Evolutionary conservation across 2,797 vertebrate genomes (phyloP), one percentile per base, ranked within the genome.

Genomic region (Brachyalestes nurse): DNA sequence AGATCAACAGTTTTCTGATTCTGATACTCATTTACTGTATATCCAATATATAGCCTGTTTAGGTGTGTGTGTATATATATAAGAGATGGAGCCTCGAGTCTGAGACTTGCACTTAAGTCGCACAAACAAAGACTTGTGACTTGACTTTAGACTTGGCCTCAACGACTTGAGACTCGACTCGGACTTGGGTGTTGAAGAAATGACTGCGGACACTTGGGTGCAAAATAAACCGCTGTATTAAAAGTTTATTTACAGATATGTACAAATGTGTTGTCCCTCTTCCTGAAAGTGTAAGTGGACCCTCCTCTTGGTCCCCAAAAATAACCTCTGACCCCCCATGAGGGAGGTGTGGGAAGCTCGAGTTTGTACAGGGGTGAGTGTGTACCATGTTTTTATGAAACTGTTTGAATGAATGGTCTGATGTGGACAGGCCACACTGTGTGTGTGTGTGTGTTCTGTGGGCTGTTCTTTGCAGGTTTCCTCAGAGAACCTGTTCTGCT

Each of bases 181-280:
- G n/a, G n/a, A n/a, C n/a, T n/a, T n/a, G n/a, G n/a, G n/a, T n/a
- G n/a, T n/a, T n/a, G n/a, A n/a, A n/a, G n/a, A n/a, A 65, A 65
- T 19, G 42, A 83, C 53, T 10, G 6, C 45, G 66, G 78, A 75
- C 42, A 61, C 42, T 42, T 12, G 42, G 19, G 64, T 82, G 80
- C 16, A 69, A 67, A 78, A 76, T 19, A 38, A 28, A 19, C 6
- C 38, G 28, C 62, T n/a, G 34, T 65, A 65, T 65, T 40, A 55
- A 40, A 92, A 92, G 87, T 93, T 92, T 94, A 94, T 95, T 94
- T 94, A 94, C 93, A 95, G 71, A 88, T 89, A 89, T 93, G 71
- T 93, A 94, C 92, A 94, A 91, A 90, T 82, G 62, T 65, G 34
- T 65, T 38, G 28, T 65, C 62, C 62, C 62, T 65, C 62, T 65